phyloP scores from a whole-genome alignment of 2,888 invertebrate species.

The Clitarchus hookeri region DNA sequence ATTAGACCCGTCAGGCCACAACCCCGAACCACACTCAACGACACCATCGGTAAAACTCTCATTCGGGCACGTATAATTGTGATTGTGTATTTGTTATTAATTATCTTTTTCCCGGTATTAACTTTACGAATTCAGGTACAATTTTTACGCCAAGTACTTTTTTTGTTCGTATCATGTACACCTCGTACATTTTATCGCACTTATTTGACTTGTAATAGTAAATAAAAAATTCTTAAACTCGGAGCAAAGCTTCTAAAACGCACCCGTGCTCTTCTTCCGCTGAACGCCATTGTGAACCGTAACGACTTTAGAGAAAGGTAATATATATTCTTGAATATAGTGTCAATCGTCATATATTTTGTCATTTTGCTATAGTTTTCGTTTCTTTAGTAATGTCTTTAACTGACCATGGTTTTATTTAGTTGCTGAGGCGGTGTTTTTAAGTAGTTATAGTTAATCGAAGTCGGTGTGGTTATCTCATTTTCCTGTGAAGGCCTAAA shows the following conservation, averaged over 20 bases:
- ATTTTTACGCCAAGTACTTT: too few species aligned
- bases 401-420: conserved; percentile 51
- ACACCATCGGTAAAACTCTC: too few species aligned
- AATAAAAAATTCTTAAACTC: background rate
- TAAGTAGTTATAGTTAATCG: conserved; percentile 40
- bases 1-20: too few species aligned
- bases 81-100: too few species aligned
- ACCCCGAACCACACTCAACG: too few species aligned
- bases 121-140: too few species aligned
- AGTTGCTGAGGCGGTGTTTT: conserved; percentile 32
- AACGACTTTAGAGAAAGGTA: conserved; percentile 70
- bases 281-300: conserved; percentile 83
- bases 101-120: too few species aligned
- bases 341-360: conserved; percentile 66
- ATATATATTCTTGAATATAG: conserved; percentile 72
- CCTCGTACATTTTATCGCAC: too few species aligned
- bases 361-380: conserved; percentile 57
- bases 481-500: conserved; percentile 69
- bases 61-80: too few species aligned
- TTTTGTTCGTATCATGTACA: too few species aligned
- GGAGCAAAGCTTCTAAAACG: background rate
- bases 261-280: conserved; percentile 30
- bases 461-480: conserved; percentile 67
- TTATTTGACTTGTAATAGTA: too few species aligned
- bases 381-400: conserved; percentile 54